These are phyloP conservation scores for Drosophila sordidapex DNA, from an alignment of 2,888 invertebrate species.

Conservation along the genomic window DNA sequence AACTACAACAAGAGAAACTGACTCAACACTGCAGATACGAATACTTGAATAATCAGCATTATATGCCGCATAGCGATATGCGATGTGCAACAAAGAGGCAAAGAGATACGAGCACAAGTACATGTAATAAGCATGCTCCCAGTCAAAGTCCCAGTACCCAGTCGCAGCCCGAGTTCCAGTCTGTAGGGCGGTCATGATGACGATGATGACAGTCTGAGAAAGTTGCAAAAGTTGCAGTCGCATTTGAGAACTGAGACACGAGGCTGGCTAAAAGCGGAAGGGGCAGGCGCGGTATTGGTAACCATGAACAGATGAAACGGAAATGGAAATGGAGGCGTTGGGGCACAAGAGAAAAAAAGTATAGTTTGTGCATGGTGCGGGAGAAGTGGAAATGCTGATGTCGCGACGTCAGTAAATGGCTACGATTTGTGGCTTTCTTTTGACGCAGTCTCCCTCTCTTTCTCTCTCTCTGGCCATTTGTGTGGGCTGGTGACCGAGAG, in stretches of 20 bases:
- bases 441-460: conserved; percentile 45
- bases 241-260: conserved; percentile 25
- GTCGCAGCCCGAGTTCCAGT: conserved; percentile 13
- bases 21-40: conserved; percentile 62
- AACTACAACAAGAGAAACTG: conserved; percentile 47
- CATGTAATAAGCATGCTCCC: conserved; percentile 13
- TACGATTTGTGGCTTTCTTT: conserved; percentile 71
- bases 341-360: neutral
- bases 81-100: conserved; percentile 42
- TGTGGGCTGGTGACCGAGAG: conserved; percentile 34
- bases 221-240: conserved; percentile 68
- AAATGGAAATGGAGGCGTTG: conserved; percentile 44
- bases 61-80: conserved; percentile 62
- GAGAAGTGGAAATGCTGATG: conserved; percentile 21
- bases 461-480: conserved; percentile 7
- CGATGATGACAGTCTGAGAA: conserved; percentile 74
- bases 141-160: neutral
- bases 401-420: conserved; percentile 66
- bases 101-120: conserved; percentile 20
- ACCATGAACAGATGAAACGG: conserved; percentile 31
- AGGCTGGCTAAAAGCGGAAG: conserved; percentile 1
- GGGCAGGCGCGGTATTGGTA: conserved; percentile 7
- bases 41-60: conserved; percentile 77
- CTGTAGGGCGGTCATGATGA: conserved; percentile 40
- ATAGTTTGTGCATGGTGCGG: neutral